A percentile compares a stretch with the other conserved stretches of the same genome.
These are phyloP conservation scores for Aradophagus sp. DNA, from an alignment of 1,140 invertebrate genomes.

Conservation along the genomic window DNA sequence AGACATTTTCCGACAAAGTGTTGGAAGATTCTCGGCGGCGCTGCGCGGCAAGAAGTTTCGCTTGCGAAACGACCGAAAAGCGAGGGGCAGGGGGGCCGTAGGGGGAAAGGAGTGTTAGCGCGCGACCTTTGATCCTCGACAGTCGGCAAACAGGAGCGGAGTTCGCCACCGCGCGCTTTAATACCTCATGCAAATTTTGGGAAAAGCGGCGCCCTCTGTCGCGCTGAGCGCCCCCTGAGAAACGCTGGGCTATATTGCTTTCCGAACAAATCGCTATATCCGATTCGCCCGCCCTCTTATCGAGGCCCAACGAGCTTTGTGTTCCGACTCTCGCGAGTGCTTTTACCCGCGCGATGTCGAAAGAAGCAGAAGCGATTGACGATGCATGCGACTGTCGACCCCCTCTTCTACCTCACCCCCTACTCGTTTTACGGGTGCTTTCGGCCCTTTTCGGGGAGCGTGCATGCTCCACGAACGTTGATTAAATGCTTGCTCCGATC, in stretches of 20 bases:
- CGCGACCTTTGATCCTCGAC: slow-evolving; percentile 74
- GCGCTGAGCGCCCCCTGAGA: slow-evolving; percentile 57
- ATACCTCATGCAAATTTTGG: slow-evolving; percentile 75
- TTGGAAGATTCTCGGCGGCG: slow-evolving; percentile 32
- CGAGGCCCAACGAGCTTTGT: slow-evolving; percentile 16
- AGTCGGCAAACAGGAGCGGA: slow-evolving; percentile 73
- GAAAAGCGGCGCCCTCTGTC: slow-evolving; percentile 65
- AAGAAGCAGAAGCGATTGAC: slow-evolving; percentile 36
- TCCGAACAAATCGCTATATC: slow-evolving; percentile 74
- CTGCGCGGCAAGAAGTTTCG: slow-evolving; percentile 37
- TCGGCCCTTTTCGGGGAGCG: slow-evolving; percentile 15
- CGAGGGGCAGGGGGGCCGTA: background rate
- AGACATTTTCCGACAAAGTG: slow-evolving; percentile 54
- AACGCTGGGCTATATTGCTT: slow-evolving; percentile 73
- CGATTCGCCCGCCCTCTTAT: slow-evolving; percentile 60
- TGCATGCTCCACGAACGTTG: slow-evolving; percentile 30
- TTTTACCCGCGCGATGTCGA: slow-evolving; percentile 36
- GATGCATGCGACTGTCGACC: slow-evolving; percentile 29
- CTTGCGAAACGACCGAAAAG: too few species aligned
- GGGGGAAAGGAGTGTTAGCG: slow-evolving; percentile 6
- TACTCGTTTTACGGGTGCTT: background rate
- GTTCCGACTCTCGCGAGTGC: slow-evolving; percentile 31
- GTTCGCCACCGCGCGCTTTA: slow-evolving; percentile 70
- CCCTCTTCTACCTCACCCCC: background rate
- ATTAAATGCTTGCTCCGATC: slow-evolving; percentile 35